Percentiles rank a stretch among this genome's conserved stretches.
phyloP scores from a whole-genome alignment of 2,888 invertebrate species.

The Drosophila neotestacea region DNA sequence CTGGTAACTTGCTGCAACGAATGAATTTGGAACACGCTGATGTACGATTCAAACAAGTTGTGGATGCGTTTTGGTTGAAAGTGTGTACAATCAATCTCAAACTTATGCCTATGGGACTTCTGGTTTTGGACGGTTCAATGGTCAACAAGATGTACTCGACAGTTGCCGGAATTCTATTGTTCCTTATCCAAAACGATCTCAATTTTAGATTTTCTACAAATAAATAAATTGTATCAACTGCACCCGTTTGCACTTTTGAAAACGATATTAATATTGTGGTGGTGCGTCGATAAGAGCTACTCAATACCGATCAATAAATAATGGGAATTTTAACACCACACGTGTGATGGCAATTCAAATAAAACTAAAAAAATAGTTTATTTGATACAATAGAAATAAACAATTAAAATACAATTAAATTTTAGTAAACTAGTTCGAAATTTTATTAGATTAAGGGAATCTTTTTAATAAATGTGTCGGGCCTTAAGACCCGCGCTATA shows the following conservation, averaged over 20 bases:
- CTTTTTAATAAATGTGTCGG: too few relatives aligned
- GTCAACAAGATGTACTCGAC: slow-evolving; percentile 77
- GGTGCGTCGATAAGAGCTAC: background rate
- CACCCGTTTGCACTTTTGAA: background rate
- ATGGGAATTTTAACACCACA: too few relatives aligned
- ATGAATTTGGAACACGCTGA: slow-evolving; percentile 74
- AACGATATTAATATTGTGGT: slow-evolving; percentile 18
- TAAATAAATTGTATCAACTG: background rate
- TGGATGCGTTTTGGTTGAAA: slow-evolving; percentile 78
- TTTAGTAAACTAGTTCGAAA: too few relatives aligned
- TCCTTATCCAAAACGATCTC: slow-evolving; percentile 83
- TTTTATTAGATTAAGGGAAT: too few relatives aligned
- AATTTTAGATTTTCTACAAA: slow-evolving; percentile 72
- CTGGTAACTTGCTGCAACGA: slow-evolving; percentile 76
- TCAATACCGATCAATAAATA: too few relatives aligned
- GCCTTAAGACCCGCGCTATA: too few relatives aligned
- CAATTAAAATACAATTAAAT: too few relatives aligned
- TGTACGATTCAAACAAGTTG: slow-evolving; percentile 76
- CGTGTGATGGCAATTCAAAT: too few relatives aligned
- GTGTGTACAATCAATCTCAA: slow-evolving; percentile 74
- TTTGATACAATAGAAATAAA: too few relatives aligned
- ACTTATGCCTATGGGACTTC: slow-evolving; percentile 78
- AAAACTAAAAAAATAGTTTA: too few relatives aligned
- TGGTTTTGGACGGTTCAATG: slow-evolving; percentile 76
- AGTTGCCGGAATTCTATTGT: slow-evolving; percentile 81